phyloP scores from a whole-genome alignment of 2,888 invertebrate species.

The Aelia acuminata region DNA sequence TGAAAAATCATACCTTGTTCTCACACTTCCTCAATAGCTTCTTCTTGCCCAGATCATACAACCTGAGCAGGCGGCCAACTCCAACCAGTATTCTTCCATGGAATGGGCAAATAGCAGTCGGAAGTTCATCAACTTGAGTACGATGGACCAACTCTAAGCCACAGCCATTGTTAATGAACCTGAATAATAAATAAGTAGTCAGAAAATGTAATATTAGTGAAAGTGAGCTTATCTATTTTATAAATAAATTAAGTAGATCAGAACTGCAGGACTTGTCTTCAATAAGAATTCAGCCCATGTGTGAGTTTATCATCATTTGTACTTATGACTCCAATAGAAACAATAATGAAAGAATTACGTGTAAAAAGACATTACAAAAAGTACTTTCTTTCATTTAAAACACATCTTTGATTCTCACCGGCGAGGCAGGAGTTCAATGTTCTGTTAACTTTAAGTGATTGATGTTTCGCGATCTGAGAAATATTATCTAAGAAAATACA shows the following conservation, averaged over 20 bases:
- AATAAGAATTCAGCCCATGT: neutral
- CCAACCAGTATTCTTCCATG: constrained; percentile 94
- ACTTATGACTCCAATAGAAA: too few relatives aligned
- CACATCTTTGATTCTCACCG: too few relatives aligned
- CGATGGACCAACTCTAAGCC: constrained; percentile 93
- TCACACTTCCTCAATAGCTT: constrained; percentile 98
- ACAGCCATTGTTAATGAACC: constrained; percentile 82
- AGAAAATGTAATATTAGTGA: neutral
- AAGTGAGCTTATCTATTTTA: neutral
- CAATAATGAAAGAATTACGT: too few relatives aligned
- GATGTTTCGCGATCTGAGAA: too few relatives aligned
- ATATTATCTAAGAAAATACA: too few relatives aligned
- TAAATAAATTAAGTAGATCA: constrained; percentile 19
- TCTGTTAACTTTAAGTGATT: too few relatives aligned
- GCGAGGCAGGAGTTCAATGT: too few relatives aligned
- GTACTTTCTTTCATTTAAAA: too few relatives aligned
- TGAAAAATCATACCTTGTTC: constrained; percentile 77
- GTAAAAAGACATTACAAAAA: too few relatives aligned
- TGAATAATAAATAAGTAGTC: constrained; percentile 59
- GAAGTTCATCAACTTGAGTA: constrained; percentile 93
- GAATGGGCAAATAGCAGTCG: constrained; percentile 89
- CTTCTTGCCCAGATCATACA: constrained; percentile 97
- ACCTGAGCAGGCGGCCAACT: constrained; percentile 89
- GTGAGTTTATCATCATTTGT: constrained; percentile 50
- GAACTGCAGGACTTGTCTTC: constrained; percentile 49